These are phyloP conservation scores for Anadara kagoshimensis DNA, from an alignment of 1,140 invertebrate species.

Conservation along the genomic window DNA sequence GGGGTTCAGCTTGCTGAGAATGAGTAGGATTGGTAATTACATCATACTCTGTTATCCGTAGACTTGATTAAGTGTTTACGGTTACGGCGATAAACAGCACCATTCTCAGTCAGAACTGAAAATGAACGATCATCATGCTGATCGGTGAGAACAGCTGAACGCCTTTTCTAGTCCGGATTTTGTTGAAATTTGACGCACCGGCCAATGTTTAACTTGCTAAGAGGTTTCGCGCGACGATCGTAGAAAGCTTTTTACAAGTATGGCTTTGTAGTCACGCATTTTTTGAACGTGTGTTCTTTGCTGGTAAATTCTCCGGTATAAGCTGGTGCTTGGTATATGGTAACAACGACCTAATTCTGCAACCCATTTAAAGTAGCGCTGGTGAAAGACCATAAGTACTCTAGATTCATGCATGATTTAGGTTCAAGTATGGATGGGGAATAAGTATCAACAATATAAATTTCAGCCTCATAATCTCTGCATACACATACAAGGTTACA, in stretches of 20 bases:
- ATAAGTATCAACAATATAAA: constrained; percentile 25
- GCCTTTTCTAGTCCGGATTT: background rate
- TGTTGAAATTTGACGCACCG: background rate
- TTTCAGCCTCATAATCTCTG: background rate
- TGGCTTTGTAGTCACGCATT: background rate
- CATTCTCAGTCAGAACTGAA: background rate
- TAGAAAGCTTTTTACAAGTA: constrained; percentile 1
- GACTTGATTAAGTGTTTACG: constrained; percentile 2
- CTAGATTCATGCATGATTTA: constrained; percentile 29
- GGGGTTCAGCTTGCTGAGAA: background rate
- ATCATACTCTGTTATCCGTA: background rate
- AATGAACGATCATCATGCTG: background rate
- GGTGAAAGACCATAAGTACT: constrained; percentile 19
- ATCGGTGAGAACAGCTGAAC: no score
- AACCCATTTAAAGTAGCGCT: constrained; percentile 28
- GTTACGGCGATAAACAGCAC: background rate
- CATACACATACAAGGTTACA: constrained; percentile 10
- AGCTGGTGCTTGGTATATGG: background rate
- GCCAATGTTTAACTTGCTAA: background rate
- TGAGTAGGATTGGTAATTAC: background rate
- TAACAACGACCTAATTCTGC: constrained; percentile 4
- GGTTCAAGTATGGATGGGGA: constrained; percentile 24
- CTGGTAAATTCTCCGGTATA: background rate
- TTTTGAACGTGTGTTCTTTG: background rate
- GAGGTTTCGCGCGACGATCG: background rate